phyloP scores from a whole-genome alignment of 1,140 invertebrate genomes.

The Diuraphis noxia region DNA sequence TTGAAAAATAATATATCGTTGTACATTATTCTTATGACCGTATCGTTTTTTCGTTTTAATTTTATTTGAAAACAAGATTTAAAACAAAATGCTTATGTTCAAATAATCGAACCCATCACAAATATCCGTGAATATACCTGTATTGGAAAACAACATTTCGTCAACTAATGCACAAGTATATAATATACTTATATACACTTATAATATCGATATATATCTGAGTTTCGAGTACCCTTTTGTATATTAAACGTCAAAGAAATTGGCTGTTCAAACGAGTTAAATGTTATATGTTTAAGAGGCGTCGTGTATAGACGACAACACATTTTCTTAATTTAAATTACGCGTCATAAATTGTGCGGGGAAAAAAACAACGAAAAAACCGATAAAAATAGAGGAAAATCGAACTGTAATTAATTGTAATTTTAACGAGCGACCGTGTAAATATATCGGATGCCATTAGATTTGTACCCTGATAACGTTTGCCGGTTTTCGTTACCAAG shows the following conservation, averaged over 20 bases:
- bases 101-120: not conserved
- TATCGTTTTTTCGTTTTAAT: too few relatives aligned
- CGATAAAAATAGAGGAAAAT: not conserved
- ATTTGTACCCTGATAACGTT: constrained; percentile 39
- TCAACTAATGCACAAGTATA: not conserved
- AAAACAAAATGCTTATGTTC: too few relatives aligned
- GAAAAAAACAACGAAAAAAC: not conserved
- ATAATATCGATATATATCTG: not conserved
- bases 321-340: constrained; percentile 39
- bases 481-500: not conserved
- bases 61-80: too few relatives aligned
- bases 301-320: not conserved
- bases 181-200: too few relatives aligned
- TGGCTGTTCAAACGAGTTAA: not conserved
- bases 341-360: not conserved
- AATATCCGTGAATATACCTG: not conserved
- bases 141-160: not conserved
- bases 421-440: constrained; percentile 44
- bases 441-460: constrained; percentile 36
- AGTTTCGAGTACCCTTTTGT: not conserved
- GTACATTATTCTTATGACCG: too few relatives aligned
- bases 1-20: not conserved
- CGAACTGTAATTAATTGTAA: constrained; percentile 48
- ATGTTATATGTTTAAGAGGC: not conserved
- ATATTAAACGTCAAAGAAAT: not conserved